Evolutionary conservation across 30 jellyfish, hydroid and myxozoan genomes (phyloP).

Genomic region (Clytia hemisphaerica): DNA sequence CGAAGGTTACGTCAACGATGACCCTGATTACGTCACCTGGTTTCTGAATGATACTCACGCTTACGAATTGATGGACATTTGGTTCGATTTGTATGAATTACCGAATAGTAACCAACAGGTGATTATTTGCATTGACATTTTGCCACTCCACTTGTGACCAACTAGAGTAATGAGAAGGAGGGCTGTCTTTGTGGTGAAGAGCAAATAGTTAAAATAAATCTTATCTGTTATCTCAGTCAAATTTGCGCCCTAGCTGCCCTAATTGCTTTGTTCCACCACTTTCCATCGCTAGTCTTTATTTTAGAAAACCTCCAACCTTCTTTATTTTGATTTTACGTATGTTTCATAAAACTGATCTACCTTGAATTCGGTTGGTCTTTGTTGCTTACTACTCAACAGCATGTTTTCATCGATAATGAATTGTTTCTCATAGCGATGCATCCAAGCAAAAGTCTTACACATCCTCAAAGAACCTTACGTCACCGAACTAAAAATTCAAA

Average conservation of each 20-base stretch:
- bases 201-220: too few relatives aligned
- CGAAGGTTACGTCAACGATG: constrained; percentile 13
- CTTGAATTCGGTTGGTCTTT: too few relatives aligned
- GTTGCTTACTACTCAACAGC: too few relatives aligned
- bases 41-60: constrained; percentile 36
- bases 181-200: too few relatives aligned
- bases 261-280: neutral
- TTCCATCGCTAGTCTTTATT: neutral
- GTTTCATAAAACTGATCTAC: too few relatives aligned
- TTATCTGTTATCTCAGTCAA: too few relatives aligned
- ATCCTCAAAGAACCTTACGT: constrained; percentile 28
- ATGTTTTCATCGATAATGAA: too few relatives aligned
- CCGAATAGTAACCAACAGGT: constrained; percentile 55
- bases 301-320: neutral
- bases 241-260: too few relatives aligned
- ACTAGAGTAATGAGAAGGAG: too few relatives aligned
- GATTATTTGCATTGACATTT: too few relatives aligned
- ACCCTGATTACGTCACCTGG: constrained; percentile 58
- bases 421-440: constrained; percentile 42
- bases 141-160: too few relatives aligned
- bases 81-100: constrained; percentile 36
- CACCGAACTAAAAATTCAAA: constrained; percentile 24
- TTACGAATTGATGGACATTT: constrained; percentile 48
- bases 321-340: too few relatives aligned
- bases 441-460: constrained; percentile 48